Evolutionary conservation across 2,113 vertebrate genomes (phyloP), one percentile per base, ranked within the genome.

Genomic region (Brachyistius frenatus): DNA sequence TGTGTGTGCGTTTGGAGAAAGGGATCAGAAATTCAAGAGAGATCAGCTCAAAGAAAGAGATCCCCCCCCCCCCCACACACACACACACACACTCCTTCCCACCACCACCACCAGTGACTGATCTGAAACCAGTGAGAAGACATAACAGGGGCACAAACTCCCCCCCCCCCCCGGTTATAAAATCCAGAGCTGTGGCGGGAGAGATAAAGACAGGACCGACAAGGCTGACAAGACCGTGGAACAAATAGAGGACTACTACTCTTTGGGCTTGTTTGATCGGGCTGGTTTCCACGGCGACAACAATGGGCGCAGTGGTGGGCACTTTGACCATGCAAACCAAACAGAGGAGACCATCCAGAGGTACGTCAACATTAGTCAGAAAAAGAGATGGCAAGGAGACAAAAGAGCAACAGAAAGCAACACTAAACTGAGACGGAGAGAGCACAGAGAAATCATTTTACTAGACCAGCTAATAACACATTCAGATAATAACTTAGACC

Each of bases 321-420:
- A 98, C 97, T 37, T 96, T 99, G 93, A 98, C 97, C 52, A 96
- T 99, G 95, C 97, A 99, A 93, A 98, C 97, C 85, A 99, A 97
- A 94, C 97, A 98, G 95, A 97, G 98, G 90, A 87, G 96, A 95
- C 96, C 95, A 49, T 96, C 96, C 30, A 97, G 97, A 98, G 97
- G 98, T 98, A 98, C 90, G 96, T 94, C 75, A 35, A 87, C 63
- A 63, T 54, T 63, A 47, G 33, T 58, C 61, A 64, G 56, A 54
- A 53, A 65, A 55, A 66, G 31, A 74, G 50, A 83, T 55, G 53
- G 44, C 49, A 62, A 78, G 2, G 16, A 33, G 65, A 58, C 15
- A 66, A 75, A 72, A 83, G 37, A 83, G 64, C 66, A 74, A 66
- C 57, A 73, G 54, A 81, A 63, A 60, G 46, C 44, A 36, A 8